Base-by-base conservation (phyloP, 2,797 vertebrate genomes). In the Salarias fasciatus region DNA sequence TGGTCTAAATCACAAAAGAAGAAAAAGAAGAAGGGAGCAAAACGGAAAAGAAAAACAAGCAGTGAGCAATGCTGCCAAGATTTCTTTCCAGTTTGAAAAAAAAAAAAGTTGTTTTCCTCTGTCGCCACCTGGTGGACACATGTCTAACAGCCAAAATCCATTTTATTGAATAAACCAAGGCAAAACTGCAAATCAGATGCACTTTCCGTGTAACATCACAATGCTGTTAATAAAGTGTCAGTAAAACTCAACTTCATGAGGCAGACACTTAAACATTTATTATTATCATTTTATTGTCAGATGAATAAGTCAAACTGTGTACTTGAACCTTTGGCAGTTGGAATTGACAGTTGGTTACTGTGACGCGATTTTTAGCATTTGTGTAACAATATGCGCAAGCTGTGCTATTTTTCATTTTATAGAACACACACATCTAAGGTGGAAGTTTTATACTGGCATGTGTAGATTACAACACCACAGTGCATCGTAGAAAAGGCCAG, bases 1-100 rank as follows among this genome's bases (percentile, higher is more conserved):
- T 95, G 94, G 95, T 82, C 93, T 0, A 91, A 89, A 0, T 80
- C 91, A 2, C 60, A 62, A 0, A 94, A 93, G 77, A 95, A 94
- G 63, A 85, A 89, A 0, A 92, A 85, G 63, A 93, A 80, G 31
- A 93, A 89, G 46, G 74, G 62, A 75, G 53, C 41, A 48, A 90
- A 77, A 49, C 43, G 0, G 1, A 83, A 1, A 83, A 83, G 50
- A 85, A 68, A 33, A 71, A 75, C 55, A 69, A 70, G 36, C 79
- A 67, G 65, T 24, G 3, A 24, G 24, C 24, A 24, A 24, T 24
- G 24, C 18, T 24, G 2, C 18, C 18, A 65, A 2, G 33, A 35
- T 6, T 35, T 35, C 6, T 35, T 35, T 35, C 33, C 33, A 24
- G 18, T 24, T n/a, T n/a, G n/a, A n/a, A n/a, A n/a, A n/a, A n/a